Conservation (phyloP, 1,140 invertebrate species). For the Eueides isabella region DNA sequence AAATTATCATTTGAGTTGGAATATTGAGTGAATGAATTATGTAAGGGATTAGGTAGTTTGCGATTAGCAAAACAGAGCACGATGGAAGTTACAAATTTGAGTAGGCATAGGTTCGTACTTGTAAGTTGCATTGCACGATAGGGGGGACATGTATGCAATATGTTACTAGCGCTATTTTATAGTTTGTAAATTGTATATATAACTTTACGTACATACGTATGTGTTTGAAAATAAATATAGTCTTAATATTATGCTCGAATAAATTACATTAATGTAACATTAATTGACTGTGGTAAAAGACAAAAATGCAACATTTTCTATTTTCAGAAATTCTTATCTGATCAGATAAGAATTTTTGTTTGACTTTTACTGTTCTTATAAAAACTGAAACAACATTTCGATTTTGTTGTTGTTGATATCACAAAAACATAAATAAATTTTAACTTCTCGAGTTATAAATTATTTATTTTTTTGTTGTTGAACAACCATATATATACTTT, state of each 20-base stretch:
- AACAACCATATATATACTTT: no score
- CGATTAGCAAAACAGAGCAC: conserved; percentile 70
- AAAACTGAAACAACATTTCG: background rate
- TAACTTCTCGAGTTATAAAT: no score
- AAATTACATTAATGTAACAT: background rate
- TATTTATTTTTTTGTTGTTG: no score
- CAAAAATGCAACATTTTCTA: no score
- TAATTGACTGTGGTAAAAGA: background rate
- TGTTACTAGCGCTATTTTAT: conserved; percentile 46
- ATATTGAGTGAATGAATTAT: conserved; percentile 41
- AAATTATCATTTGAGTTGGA: background rate
- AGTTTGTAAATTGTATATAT: background rate
- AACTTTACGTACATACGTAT: background rate
- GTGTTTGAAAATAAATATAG: background rate
- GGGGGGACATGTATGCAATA: conserved; percentile 79
- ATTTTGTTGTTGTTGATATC: no score
- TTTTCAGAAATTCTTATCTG: no score
- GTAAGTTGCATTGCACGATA: conserved; percentile 58
- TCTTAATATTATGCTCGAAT: background rate
- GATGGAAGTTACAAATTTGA: conserved; percentile 80
- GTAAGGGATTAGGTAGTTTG: conserved; percentile 44
- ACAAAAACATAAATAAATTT: no score
- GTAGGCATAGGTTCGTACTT: conserved; percentile 63
- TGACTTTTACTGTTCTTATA: no score
- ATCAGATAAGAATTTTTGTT: no score